Evolutionary conservation across 2,797 vertebrate genomes (phyloP), one percentile per base, ranked within the genome.

Genomic region (Florisuga fusca): DNA sequence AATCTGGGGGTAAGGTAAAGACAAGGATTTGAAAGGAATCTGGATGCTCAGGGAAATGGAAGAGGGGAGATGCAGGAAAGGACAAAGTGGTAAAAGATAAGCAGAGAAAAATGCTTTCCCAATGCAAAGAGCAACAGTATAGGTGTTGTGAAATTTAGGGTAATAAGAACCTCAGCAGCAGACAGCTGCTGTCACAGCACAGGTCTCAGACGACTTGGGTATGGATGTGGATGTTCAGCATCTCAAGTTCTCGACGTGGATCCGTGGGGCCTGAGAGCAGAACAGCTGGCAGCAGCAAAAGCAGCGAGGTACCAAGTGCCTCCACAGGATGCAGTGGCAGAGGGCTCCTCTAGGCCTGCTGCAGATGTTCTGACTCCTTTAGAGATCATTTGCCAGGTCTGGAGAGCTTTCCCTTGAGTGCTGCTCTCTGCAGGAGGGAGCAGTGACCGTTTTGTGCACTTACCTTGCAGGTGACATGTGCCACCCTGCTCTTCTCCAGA

Each of bases 221-320:
- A 54, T 75, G 16, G 25, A 48, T 4, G 2, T 12, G 8, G 10
- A 14, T 17, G 34, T 31, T 31, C 73, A 84, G 31, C 34, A n/a
- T 10, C 48, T n/a, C 20, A 15, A 2, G 25, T 17, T 54, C 50
- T 23, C 20, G 23, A 7, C 8, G 2, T 1, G 2, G 73, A 20
- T 25, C 45, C 64, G 22, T 3, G 34, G 9, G 57, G 3, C 8
- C n/a, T 36, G 45, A 57, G 12, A 62, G 22, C 14, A 61, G 21
- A 4, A 3, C 3, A 31, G 38, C 1, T 54, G 22, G 33, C 71
- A 62, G 14, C 51, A 79, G 51, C 9, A 80, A 71, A 66, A 78
- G 2, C 62, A 64, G 4, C 0, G 0, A 11, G 15, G 6, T 41
- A 26, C 22, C 21, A 22, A 48, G 23, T 1, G 11, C 29, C 12